phyloP scores from a whole-genome alignment of 2,113 vertebrate species.

The Ciconia stormi region DNA sequence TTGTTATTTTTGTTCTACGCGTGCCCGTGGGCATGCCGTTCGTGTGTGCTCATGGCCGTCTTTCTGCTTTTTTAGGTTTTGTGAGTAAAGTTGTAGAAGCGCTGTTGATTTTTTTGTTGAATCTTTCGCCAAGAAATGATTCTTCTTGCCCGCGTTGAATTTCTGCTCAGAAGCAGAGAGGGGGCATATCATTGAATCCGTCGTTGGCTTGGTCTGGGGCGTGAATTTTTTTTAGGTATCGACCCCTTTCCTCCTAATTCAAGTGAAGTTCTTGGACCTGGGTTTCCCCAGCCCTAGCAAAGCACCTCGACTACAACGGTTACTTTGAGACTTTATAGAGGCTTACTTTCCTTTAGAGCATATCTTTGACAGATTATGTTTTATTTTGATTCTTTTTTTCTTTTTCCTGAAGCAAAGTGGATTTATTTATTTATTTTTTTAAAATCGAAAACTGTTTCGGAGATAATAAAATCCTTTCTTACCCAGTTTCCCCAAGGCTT shows the following conservation, averaged over 20 bases:
- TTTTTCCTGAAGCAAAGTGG: neutral
- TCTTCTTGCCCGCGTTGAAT: neutral
- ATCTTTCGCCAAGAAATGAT: too few species aligned
- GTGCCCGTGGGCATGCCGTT: fast-evolving
- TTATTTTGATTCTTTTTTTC: neutral
- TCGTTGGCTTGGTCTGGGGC: too few species aligned
- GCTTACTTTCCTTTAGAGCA: neutral
- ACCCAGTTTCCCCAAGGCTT: neutral
- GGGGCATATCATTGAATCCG: too few species aligned
- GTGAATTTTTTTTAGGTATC: neutral
- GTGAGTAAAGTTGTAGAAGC: neutral
- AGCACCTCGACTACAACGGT: neutral
- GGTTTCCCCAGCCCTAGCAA: neutral
- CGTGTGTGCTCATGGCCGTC: too few species aligned
- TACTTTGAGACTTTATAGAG: neutral
- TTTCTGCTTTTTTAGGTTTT: neutral
- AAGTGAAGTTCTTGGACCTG: neutral
- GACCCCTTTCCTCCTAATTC: neutral
- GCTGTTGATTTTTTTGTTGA: too few species aligned
- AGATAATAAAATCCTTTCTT: neutral
- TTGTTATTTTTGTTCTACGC: fast-evolving
- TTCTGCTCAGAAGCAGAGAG: neutral
- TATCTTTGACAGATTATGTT: neutral
- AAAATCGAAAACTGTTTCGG: neutral
- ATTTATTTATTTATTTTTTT: neutral